These are phyloP conservation scores for Podotricha telesiphe DNA, from an alignment of 2,888 invertebrate genomes.

Conservation along the genomic window DNA sequence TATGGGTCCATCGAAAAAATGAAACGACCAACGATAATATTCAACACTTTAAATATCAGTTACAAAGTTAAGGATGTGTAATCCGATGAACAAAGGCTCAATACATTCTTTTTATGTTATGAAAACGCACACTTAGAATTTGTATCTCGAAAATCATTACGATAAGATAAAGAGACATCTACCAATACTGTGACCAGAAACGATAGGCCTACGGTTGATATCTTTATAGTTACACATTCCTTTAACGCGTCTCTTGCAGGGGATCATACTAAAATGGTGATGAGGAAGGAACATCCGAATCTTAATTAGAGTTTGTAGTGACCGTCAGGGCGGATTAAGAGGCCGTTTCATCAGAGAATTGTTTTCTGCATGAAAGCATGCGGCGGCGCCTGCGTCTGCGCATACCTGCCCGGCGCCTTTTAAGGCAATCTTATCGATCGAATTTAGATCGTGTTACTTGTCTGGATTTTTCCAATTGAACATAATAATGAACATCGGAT, in stretches of 20 bases:
- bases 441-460: constrained; percentile 68
- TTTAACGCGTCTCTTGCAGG: constrained; percentile 18
- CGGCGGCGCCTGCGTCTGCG: constrained; percentile 65
- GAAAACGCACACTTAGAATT: constrained; percentile 78
- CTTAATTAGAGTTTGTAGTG: constrained; percentile 80
- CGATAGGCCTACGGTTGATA: constrained; percentile 46
- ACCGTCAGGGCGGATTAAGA: constrained; percentile 78
- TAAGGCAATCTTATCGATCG: constrained; percentile 64
- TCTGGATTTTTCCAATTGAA: constrained; percentile 50
- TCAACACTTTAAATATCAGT: constrained; percentile 41
- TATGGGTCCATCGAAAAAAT: constrained; percentile 3
- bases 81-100: constrained; percentile 44
- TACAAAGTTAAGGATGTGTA: constrained; percentile 44
- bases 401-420: constrained; percentile 65
- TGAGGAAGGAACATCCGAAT: constrained; percentile 54
- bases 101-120: constrained; percentile 50
- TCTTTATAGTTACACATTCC: constrained; percentile 11
- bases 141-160: constrained; percentile 76
- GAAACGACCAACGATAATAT: constrained; percentile 7
- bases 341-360: constrained; percentile 78
- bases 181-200: constrained; percentile 53
- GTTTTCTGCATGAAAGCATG: constrained; percentile 75
- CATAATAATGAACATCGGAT: constrained; percentile 44
- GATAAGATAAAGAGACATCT: constrained; percentile 74
- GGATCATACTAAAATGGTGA: constrained; percentile 55